Conservation (phyloP, 2,113 vertebrate species). For the Istiophorus platypterus region DNA sequence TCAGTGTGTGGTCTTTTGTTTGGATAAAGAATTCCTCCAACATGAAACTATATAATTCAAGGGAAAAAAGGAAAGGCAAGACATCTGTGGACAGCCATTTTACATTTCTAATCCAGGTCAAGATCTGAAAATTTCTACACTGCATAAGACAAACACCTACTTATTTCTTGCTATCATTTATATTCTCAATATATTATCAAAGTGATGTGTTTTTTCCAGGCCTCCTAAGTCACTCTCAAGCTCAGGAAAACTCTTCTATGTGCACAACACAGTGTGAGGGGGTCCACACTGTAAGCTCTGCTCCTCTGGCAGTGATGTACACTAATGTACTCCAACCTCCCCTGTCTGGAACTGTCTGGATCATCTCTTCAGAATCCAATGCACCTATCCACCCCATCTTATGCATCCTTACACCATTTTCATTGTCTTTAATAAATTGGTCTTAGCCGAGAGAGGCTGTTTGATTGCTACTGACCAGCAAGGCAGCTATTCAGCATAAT, state of each 20-base stretch:
- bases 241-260: slow-evolving; percentile 20
- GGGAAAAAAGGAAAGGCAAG: not conserved
- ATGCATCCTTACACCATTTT: not conserved
- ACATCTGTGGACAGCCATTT: slow-evolving; percentile 51
- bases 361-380: slow-evolving; percentile 72
- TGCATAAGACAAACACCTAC: slow-evolving; percentile 55
- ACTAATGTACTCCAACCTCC: slow-evolving; percentile 68
- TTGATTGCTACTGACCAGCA: slow-evolving; percentile 58
- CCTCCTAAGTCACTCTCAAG: slow-evolving; percentile 26
- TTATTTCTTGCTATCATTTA: slow-evolving; percentile 56
- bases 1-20: slow-evolving; percentile 34
- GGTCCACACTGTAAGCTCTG: slow-evolving; percentile 29
- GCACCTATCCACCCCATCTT: slow-evolving; percentile 42
- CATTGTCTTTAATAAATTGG: slow-evolving; percentile 60
- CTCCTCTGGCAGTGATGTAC: slow-evolving; percentile 56
- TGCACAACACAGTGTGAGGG: slow-evolving; percentile 28
- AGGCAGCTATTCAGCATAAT: slow-evolving; percentile 65
- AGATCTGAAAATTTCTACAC: slow-evolving; percentile 62
- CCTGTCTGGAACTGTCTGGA: slow-evolving; percentile 64
- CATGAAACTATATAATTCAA: slow-evolving; percentile 32
- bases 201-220: slow-evolving; percentile 28
- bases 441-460: slow-evolving; percentile 38
- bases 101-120: slow-evolving; percentile 73
- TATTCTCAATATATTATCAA: slow-evolving; percentile 43
- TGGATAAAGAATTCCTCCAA: slow-evolving; percentile 22